Evolutionary conservation across 2,888 invertebrate genomes (phyloP).

Genomic region (Malachius bipustulatus): DNA sequence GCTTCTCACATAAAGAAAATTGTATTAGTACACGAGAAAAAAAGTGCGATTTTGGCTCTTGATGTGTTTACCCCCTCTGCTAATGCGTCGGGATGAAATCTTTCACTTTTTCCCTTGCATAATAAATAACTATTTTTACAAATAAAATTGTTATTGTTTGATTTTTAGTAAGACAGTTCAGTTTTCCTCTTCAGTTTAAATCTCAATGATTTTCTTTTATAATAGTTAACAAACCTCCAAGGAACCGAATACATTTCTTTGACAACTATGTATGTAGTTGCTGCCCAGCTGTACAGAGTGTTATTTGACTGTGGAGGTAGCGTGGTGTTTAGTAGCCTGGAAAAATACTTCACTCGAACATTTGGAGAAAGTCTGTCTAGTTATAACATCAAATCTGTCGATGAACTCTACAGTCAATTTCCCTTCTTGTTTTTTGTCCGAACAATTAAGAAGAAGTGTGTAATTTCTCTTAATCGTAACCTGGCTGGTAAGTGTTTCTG

Average conservation of each 20-base stretch:
- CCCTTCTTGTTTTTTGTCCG: conserved; percentile 31
- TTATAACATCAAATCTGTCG: conserved; percentile 28
- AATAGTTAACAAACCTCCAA: no score
- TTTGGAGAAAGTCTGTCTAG: conserved; percentile 29
- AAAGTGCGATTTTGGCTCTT: no score
- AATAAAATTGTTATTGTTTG: no score
- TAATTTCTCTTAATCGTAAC: conserved; percentile 40
- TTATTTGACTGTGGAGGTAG: conserved; percentile 30
- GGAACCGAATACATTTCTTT: conserved; percentile 30
- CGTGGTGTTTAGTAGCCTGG: conserved; percentile 26
- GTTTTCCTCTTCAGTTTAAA: no score
- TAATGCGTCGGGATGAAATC: no score
- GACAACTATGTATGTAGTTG: conserved; percentile 31
- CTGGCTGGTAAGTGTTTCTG: conserved; percentile 37
- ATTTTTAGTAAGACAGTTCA: no score
- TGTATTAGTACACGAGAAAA: no score
- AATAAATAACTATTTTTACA: no score
- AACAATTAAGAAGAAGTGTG: conserved; percentile 34
- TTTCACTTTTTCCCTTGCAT: no score
- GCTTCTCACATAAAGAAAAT: no score
- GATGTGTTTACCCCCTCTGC: no score
- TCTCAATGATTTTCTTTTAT: no score
- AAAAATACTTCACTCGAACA: conserved; percentile 25
- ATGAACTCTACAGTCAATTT: conserved; percentile 30
- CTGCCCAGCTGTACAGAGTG: conserved; percentile 33